phyloP scores from a whole-genome alignment of 2,888 invertebrate genomes.

The Chymomyza caudatula region DNA sequence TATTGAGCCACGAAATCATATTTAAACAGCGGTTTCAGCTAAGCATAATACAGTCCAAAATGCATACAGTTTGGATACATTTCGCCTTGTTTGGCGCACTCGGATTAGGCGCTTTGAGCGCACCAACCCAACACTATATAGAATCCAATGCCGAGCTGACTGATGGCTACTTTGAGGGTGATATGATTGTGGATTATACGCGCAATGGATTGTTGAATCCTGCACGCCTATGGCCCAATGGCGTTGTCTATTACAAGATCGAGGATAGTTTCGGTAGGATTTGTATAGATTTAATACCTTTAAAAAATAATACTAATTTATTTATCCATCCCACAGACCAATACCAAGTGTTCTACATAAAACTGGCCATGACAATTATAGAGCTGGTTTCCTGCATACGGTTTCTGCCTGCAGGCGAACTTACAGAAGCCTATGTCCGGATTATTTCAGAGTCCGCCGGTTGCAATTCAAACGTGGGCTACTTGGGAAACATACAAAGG shows the following conservation, averaged over 20 bases:
- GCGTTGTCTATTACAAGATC: slow-evolving; percentile 82
- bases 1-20: no score
- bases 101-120: background rate
- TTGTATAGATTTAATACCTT: background rate
- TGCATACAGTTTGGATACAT: no score
- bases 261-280: slow-evolving; percentile 1
- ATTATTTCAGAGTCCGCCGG: slow-evolving; percentile 78
- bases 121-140: background rate
- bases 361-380: slow-evolving; percentile 84
- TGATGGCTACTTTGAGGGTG: slow-evolving; percentile 86
- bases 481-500: slow-evolving; percentile 76
- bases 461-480: slow-evolving; percentile 87
- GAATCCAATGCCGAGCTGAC: slow-evolving; percentile 84
- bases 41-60: no score
- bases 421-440: slow-evolving; percentile 40
- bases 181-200: slow-evolving; percentile 82
- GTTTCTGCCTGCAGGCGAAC: slow-evolving; percentile 81
- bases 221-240: slow-evolving; percentile 82
- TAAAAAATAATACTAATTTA: background rate
- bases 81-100: no score
- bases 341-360: slow-evolving; percentile 80
- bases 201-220: slow-evolving; percentile 81
- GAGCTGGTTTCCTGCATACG: slow-evolving; percentile 86
- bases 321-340: no score
- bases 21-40: no score